Base-by-base conservation (phyloP, 2,888 invertebrate genomes). In the Saturnia pavonia region DNA sequence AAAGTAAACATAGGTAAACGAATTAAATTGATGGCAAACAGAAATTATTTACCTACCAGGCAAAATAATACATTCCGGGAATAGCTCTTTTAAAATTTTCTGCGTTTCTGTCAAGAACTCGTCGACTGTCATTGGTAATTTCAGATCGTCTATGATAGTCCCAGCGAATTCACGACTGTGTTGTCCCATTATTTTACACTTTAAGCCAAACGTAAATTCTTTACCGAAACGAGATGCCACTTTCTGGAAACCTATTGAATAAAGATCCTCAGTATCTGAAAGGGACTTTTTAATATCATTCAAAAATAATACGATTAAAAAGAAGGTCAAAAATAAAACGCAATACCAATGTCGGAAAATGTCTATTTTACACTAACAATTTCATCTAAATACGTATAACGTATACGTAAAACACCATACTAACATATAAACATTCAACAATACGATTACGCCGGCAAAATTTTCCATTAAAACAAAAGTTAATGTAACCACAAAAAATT, bases 251-350 rank as follows among this genome's bases (percentile, higher is more conserved):
- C 96, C 97, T 80, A 95, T 88, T 34, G 97, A 96, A 85, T 98
- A 98, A 25, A 97, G 90, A 25, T 91, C 92, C 90, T 98, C 98
- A 40, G 98, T 97, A 94, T 98, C 98, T 97, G 92, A 80, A 94
- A 93, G 72, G 67, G 19, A 45, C 25, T 51, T 42, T 68, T 67
- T 19, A 19, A 48, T 48, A 45, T 48, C 3, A 48, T 16, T 48
- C 48, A 48, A 48, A 48, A 48, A n/a, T 48, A 45, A 12, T 3
- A 12, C 16, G 14, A 45, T 54, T 54, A 8, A 54, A 54, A 11
- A n/a, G 19, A n/a, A 11, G n/a, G 54, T n/a, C n/a, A 54, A 22
- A 51, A n/a, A 51, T n/a, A 51, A 51, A 51, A n/a, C 51, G n/a
- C n/a, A n/a, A n/a, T 51, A 7, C 51, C 3, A n/a, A 19, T 51